These are phyloP conservation scores for Drosophila ambigua DNA, from an alignment of 1,140 invertebrate genomes.

Conservation along the genomic window DNA sequence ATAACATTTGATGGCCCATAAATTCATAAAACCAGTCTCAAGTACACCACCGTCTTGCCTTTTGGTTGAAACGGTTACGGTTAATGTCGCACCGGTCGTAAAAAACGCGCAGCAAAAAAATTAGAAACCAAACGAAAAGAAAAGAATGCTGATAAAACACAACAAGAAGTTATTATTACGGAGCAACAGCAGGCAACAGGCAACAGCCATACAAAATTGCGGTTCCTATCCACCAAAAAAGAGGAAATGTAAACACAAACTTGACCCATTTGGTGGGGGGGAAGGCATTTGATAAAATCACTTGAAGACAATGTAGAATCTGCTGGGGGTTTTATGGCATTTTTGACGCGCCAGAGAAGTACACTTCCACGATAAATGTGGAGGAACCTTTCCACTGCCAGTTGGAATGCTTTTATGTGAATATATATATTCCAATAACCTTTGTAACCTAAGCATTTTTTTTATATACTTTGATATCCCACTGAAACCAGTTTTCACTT, in stretches of 20 bases:
- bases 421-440: conserved; percentile 26
- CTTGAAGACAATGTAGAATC: conserved; percentile 19
- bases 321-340: neutral
- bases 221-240: conserved; percentile 24
- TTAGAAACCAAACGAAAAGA: conserved; percentile 38
- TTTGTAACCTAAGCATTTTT: conserved; percentile 39
- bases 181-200: conserved; percentile 5
- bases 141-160: conserved; percentile 43
- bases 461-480: conserved; percentile 2
- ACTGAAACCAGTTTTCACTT: conserved; percentile 60
- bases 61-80: conserved; percentile 66
- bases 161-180: conserved; percentile 46
- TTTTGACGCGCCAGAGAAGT: neutral
- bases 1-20: conserved; percentile 74
- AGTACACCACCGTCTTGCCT: conserved; percentile 22
- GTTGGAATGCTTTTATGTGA: too few relatives aligned
- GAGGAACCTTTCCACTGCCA: neutral
- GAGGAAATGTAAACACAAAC: conserved; percentile 67
- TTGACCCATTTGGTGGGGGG: conserved; percentile 62
- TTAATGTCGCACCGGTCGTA: conserved; percentile 71
- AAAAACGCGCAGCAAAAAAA: conserved; percentile 53
- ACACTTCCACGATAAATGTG: neutral
- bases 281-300: conserved; percentile 15
- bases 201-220: conserved; percentile 45
- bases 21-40: conserved; percentile 47